phyloP scores from a whole-genome alignment of 2,888 invertebrate species.

The Agonum fuliginosum region DNA sequence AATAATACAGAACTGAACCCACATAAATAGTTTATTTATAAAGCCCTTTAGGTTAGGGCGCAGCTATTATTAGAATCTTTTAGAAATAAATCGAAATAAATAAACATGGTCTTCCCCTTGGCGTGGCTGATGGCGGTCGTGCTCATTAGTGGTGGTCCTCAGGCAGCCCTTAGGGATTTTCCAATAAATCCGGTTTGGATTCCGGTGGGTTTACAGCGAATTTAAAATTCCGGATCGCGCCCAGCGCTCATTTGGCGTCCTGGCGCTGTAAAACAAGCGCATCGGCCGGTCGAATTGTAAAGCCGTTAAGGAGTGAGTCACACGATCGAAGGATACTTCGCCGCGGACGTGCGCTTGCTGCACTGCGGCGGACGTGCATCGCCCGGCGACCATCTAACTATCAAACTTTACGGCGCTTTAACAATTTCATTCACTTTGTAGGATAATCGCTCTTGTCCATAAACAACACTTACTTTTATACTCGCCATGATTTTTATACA shows the following conservation, averaged over 20 bases:
- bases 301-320: neutral
- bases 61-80: no score
- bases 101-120: slow-evolving; percentile 8
- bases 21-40: no score
- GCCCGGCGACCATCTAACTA: slow-evolving; percentile 17
- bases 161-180: slow-evolving; percentile 50
- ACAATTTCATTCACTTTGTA: slow-evolving; percentile 49
- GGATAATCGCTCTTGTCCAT: slow-evolving; percentile 39
- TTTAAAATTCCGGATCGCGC: slow-evolving; percentile 51
- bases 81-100: slow-evolving; percentile 56
- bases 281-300: slow-evolving; percentile 32
- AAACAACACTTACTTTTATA: slow-evolving; percentile 39
- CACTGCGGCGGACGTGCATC: slow-evolving; percentile 28
- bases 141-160: slow-evolving; percentile 47
- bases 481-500: slow-evolving; percentile 18
- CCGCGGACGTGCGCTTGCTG: slow-evolving; percentile 27
- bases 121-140: slow-evolving; percentile 39
- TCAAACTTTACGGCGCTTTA: slow-evolving; percentile 31
- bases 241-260: slow-evolving; percentile 26
- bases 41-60: no score
- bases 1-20: no score
- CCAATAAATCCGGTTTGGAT: slow-evolving; percentile 52
- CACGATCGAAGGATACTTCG: neutral
- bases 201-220: slow-evolving; percentile 45
- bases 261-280: slow-evolving; percentile 26